Evolutionary conservation across 1,140 invertebrate species (phyloP).

Genomic region (Muscidifurax raptorellus): DNA sequence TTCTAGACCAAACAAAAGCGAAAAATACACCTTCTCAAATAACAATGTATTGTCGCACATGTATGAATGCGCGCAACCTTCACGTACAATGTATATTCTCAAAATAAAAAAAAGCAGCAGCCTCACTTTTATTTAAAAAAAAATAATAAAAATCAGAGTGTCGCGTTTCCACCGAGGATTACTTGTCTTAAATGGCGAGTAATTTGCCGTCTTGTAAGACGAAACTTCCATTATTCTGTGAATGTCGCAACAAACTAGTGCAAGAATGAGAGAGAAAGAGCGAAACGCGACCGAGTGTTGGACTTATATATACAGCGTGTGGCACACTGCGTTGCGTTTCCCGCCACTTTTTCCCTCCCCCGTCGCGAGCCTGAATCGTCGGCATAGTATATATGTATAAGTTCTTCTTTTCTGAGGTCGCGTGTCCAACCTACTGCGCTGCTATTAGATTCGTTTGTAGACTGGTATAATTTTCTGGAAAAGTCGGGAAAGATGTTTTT

Average conservation of each 20-base stretch:
- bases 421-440: neutral
- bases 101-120: neutral
- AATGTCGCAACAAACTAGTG: neutral
- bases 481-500: too few relatives aligned
- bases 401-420: conserved; percentile 5
- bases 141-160: conserved; percentile 6
- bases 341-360: conserved; percentile 47
- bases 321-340: conserved; percentile 31
- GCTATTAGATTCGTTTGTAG: too few relatives aligned
- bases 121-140: neutral
- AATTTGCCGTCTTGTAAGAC: conserved; percentile 43
- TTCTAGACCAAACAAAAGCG: neutral
- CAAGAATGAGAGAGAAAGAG: neutral
- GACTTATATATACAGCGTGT: neutral
- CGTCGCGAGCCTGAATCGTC: neutral
- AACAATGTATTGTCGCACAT: neutral
- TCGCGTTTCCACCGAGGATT: conserved; percentile 3
- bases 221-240: conserved; percentile 13
- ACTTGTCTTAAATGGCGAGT: conserved; percentile 29
- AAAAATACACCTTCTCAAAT: neutral
- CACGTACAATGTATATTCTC: neutral
- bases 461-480: too few relatives aligned
- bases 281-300: conserved; percentile 7
- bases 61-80: neutral
- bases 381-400: too few relatives aligned